Percentiles rank a stretch among this genome's conserved stretches.
phyloP scores from a whole-genome alignment of 2,113 vertebrate species.

The Seriola rivoliana region DNA sequence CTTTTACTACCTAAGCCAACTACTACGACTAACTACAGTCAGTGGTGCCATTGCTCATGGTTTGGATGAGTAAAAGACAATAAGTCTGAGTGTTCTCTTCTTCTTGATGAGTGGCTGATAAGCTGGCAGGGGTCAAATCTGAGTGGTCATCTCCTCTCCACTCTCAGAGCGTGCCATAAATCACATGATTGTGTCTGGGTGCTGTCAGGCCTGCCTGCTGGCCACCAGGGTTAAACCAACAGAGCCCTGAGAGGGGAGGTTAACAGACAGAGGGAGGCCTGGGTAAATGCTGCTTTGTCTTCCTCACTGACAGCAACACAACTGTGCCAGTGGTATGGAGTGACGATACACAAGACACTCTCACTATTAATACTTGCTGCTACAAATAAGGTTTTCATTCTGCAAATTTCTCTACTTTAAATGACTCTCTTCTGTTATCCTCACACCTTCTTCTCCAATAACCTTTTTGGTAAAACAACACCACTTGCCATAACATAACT shows the following conservation, averaged over 20 bases:
- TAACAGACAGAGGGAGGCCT: constrained; percentile 71
- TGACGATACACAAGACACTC: constrained; percentile 42
- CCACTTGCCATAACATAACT: constrained; percentile 15
- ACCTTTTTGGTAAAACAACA: constrained; percentile 27
- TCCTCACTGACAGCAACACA: constrained; percentile 70
- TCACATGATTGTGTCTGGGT: constrained; percentile 80
- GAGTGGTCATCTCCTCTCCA: constrained; percentile 81
- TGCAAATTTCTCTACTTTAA: constrained; percentile 5
- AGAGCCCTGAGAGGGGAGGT: constrained; percentile 74
- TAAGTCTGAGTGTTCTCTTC: constrained; percentile 69
- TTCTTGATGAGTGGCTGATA: constrained; percentile 78
- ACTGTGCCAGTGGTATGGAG: constrained; percentile 47
- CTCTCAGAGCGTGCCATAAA: constrained; percentile 74
- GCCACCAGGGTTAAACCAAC: constrained; percentile 86
- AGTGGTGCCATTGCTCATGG: neutral
- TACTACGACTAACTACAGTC: neutral
- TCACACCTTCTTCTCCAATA: constrained; percentile 8
- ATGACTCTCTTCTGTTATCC: neutral
- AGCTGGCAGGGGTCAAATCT: constrained; percentile 75
- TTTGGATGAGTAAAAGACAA: constrained; percentile 58
- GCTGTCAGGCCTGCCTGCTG: constrained; percentile 77
- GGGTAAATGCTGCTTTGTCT: constrained; percentile 77
- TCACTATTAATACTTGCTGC: constrained; percentile 17
- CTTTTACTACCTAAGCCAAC: neutral
- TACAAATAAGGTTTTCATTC: constrained; percentile 15